A percentile compares a stretch with the other conserved stretches of the same genome.
Evolutionary conservation across 2,888 invertebrate species (phyloP).

Genomic region (Spilosoma lubricipeda): DNA sequence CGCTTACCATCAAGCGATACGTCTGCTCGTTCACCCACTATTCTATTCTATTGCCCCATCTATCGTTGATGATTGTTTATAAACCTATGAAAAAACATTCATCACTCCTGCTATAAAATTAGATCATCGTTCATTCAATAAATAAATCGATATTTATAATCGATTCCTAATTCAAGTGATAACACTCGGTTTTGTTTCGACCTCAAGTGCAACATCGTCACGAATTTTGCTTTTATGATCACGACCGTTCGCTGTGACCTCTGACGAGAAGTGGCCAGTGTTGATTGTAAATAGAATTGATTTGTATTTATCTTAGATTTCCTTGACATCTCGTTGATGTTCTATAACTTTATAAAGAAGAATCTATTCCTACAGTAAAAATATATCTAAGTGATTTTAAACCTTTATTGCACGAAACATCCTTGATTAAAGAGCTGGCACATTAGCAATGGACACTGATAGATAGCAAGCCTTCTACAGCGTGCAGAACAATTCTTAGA

Average conservation of each 20-base stretch:
- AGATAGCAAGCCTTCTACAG: too few relatives aligned
- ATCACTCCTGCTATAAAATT: conserved; percentile 68
- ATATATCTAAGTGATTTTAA: neutral
- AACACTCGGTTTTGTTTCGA: conserved; percentile 59
- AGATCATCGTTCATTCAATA: conserved; percentile 72
- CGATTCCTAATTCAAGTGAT: conserved; percentile 70
- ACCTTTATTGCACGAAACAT: neutral
- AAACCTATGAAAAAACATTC: conserved; percentile 35
- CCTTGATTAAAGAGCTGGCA: neutral
- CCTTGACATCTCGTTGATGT: conserved; percentile 20
- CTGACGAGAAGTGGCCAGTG: conserved; percentile 42
- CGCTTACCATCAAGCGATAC: too few relatives aligned
- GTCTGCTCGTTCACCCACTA: too few relatives aligned
- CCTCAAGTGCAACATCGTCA: conserved; percentile 61
- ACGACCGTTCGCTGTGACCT: conserved; percentile 52
- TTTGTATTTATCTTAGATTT: conserved; percentile 21
- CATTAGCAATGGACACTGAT: too few relatives aligned
- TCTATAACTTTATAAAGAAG: conserved; percentile 6
- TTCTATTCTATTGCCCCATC: conserved; percentile 24
- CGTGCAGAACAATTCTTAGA: too few relatives aligned
- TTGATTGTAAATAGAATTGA: conserved; percentile 34
- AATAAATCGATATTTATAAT: conserved; percentile 66
- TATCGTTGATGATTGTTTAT: conserved; percentile 2
- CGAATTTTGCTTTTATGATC: conserved; percentile 56
- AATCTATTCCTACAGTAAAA: neutral